Conservation (phyloP, 2,113 vertebrate species). For the Manacus vitellinus region DNA sequence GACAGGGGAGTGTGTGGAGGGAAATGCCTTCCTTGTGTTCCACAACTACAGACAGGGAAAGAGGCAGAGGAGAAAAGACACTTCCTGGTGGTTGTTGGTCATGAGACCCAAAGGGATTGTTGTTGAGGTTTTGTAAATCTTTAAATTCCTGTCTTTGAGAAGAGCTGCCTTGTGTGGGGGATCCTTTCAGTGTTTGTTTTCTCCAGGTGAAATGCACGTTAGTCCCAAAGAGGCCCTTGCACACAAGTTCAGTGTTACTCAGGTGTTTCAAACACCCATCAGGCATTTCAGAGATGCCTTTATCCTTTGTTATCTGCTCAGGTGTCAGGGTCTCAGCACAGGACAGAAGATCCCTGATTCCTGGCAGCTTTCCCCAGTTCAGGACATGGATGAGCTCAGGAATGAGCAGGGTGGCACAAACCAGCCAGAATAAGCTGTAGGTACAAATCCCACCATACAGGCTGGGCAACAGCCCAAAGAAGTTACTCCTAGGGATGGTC, state of each 20-base stretch:
- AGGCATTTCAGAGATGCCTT: background rate
- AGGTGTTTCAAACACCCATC: background rate
- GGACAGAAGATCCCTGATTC: background rate
- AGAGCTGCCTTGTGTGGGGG: background rate
- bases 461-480: background rate
- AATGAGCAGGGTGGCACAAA: background rate
- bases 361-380: background rate
- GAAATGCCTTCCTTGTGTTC: background rate
- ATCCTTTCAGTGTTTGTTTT: background rate
- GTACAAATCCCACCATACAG: background rate
- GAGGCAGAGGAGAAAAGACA: background rate
- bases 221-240: background rate
- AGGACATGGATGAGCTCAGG: background rate
- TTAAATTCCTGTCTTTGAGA: background rate
- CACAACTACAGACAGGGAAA: background rate
- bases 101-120: background rate
- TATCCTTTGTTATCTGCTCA: background rate
- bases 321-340: background rate
- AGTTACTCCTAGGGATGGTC: background rate
- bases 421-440: background rate
- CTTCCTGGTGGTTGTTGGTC: background rate
- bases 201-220: background rate
- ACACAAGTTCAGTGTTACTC: background rate
- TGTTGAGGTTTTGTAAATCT: background rate
- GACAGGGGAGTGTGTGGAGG: background rate